A percentile compares a stretch with the other conserved stretches of the same genome.
phyloP scores from a whole-genome alignment of 2,797 vertebrate species.

The Pseudochirops corinnae region DNA sequence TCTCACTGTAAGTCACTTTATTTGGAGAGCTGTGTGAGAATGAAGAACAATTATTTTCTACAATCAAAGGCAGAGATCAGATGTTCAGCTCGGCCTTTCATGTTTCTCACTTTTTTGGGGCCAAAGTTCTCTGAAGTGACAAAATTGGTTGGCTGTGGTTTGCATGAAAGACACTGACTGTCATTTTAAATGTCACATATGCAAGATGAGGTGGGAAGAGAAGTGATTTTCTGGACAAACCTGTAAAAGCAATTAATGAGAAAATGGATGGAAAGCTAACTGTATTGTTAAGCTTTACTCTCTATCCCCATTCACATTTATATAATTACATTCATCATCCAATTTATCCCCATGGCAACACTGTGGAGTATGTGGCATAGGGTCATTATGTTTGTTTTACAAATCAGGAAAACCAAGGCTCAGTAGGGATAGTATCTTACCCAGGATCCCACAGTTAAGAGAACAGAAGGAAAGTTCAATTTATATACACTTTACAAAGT shows the following conservation, averaged over 20 bases:
- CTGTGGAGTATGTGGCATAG: neutral
- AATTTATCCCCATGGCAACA: neutral
- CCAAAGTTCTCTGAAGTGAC: slow-evolving; percentile 64
- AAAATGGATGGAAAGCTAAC: slow-evolving; percentile 50
- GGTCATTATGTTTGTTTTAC: neutral
- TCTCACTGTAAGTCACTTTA: slow-evolving; percentile 26
- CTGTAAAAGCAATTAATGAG: slow-evolving; percentile 26
- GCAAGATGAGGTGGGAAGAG: slow-evolving; percentile 19
- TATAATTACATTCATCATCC: neutral
- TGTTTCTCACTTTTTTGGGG: slow-evolving; percentile 63
- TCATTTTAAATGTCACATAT: slow-evolving; percentile 68
- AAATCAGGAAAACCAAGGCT: neutral
- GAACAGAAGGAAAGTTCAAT: neutral
- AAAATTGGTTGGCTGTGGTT: slow-evolving; percentile 55
- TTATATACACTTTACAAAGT: neutral
- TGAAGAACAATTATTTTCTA: slow-evolving; percentile 49
- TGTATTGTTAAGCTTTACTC: neutral
- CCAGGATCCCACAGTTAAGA: neutral
- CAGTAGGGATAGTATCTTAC: neutral
- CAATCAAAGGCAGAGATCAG: slow-evolving; percentile 40
- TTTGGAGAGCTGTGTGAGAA: slow-evolving; percentile 27
- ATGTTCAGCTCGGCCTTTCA: slow-evolving; percentile 51
- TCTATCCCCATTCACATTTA: neutral
- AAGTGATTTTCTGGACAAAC: slow-evolving; percentile 31
- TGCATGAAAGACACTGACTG: neutral